phyloP scores from a whole-genome alignment of 1,140 invertebrate genomes.

The Antheraea mylitta region DNA sequence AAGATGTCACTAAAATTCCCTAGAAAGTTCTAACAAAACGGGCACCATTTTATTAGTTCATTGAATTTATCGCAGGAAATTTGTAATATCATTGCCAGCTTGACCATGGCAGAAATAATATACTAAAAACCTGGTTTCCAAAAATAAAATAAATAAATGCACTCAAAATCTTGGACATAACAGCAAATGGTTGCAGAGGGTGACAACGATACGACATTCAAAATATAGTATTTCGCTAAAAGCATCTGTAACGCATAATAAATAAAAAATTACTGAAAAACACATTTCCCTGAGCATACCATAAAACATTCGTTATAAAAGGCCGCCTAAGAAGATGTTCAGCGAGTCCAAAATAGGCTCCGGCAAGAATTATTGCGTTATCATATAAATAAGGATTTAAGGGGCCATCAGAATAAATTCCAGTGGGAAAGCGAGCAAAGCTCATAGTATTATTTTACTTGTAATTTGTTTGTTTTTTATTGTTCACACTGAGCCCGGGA shows the following conservation, averaged over 20 bases:
- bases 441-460: slow-evolving; percentile 65
- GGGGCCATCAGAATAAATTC: slow-evolving; percentile 60
- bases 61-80: too few relatives aligned
- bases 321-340: slow-evolving; percentile 25
- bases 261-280: slow-evolving; percentile 16
- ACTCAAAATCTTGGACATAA: too few relatives aligned
- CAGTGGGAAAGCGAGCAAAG: slow-evolving; percentile 34
- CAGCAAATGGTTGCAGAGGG: background rate
- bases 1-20: too few relatives aligned
- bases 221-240: slow-evolving; percentile 1
- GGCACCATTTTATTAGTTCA: too few relatives aligned
- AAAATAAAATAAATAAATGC: too few relatives aligned
- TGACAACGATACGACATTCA: background rate
- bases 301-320: slow-evolving; percentile 17
- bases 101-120: too few relatives aligned
- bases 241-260: background rate
- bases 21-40: too few relatives aligned
- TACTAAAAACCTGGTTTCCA: too few relatives aligned
- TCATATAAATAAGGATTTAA: slow-evolving; percentile 74
- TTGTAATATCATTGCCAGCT: too few relatives aligned
- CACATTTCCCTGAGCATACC: slow-evolving; percentile 10
- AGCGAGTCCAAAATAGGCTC: slow-evolving; percentile 36
- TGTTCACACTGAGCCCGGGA: slow-evolving; percentile 11
- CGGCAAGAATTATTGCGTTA: slow-evolving; percentile 61
- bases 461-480: slow-evolving; percentile 62